phyloP scores from a whole-genome alignment of 2,797 vertebrate genomes.

The Gadopsis bispinosus region DNA sequence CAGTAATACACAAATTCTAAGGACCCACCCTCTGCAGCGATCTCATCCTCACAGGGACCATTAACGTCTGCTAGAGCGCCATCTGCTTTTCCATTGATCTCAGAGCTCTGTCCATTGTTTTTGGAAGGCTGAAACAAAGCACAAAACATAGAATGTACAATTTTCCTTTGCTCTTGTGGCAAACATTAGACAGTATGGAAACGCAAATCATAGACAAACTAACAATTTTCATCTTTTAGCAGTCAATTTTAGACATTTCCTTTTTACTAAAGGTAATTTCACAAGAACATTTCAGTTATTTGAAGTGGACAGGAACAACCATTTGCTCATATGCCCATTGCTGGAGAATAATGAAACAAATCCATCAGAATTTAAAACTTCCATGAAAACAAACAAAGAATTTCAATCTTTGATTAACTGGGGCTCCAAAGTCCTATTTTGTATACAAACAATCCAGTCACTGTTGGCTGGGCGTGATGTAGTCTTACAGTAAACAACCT shows the following conservation, averaged over 20 bases:
- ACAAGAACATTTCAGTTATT: neutral
- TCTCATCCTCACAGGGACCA: constrained; percentile 72
- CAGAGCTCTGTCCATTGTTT: constrained; percentile 86
- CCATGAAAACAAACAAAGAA: constrained; percentile 13
- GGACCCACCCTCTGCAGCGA: constrained; percentile 76
- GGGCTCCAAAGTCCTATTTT: constrained; percentile 20
- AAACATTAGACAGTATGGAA: neutral
- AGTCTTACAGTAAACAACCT: constrained; percentile 24
- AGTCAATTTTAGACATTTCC: neutral
- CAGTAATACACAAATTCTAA: constrained; percentile 20
- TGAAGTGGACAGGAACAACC: neutral
- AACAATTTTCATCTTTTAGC: neutral
- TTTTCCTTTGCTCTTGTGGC: neutral
- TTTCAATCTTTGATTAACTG: constrained; percentile 22
- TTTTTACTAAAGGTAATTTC: neutral
- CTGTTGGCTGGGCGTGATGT: constrained; percentile 8
- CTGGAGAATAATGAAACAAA: neutral
- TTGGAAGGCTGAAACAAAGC: constrained; percentile 82
- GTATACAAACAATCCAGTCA: constrained; percentile 33
- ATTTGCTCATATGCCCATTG: neutral
- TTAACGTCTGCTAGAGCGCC: constrained; percentile 66
- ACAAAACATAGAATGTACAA: constrained; percentile 31
- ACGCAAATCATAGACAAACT: neutral
- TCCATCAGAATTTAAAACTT: neutral
- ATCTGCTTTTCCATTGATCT: constrained; percentile 78